Conservation (phyloP, 2,797 vertebrate species). For the Onychomys leucogaster region DNA sequence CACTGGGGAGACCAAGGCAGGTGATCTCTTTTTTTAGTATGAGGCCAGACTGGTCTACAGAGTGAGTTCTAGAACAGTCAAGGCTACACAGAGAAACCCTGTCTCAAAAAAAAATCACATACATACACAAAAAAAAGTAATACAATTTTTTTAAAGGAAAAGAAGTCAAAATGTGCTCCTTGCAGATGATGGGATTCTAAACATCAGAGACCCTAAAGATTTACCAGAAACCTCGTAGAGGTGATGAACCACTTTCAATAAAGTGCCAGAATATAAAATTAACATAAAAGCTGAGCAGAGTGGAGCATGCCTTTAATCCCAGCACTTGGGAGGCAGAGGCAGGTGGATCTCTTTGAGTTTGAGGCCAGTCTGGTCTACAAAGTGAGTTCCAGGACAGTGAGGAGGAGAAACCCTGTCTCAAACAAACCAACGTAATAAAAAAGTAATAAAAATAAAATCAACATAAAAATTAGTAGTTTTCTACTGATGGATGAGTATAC, state of each 20-base stretch:
- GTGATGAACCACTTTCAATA: not conserved
- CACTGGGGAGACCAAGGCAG: not conserved
- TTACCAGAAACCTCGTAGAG: not conserved
- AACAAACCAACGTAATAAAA: not conserved
- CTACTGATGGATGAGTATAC: not conserved
- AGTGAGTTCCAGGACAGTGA: not conserved
- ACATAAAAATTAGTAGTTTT: not conserved
- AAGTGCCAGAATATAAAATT: not conserved
- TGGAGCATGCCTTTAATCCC: not conserved
- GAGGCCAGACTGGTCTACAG: not conserved
- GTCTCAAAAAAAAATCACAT: not conserved
- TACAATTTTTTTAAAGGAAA: not conserved
- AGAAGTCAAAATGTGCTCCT: not conserved
- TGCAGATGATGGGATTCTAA: not conserved
- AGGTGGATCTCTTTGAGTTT: not conserved
- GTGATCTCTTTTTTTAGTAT: not conserved
- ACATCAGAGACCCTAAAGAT: not conserved
- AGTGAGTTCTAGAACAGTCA: not conserved
- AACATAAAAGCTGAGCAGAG: not conserved
- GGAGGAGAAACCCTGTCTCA: not conserved
- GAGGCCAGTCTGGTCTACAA: not conserved
- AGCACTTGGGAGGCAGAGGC: not conserved
- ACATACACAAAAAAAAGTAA: not conserved
- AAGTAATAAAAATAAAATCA: not conserved
- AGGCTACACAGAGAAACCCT: not conserved